Base-by-base conservation (phyloP, 2,888 invertebrate genomes). In the Hypomecis punctinalis region DNA sequence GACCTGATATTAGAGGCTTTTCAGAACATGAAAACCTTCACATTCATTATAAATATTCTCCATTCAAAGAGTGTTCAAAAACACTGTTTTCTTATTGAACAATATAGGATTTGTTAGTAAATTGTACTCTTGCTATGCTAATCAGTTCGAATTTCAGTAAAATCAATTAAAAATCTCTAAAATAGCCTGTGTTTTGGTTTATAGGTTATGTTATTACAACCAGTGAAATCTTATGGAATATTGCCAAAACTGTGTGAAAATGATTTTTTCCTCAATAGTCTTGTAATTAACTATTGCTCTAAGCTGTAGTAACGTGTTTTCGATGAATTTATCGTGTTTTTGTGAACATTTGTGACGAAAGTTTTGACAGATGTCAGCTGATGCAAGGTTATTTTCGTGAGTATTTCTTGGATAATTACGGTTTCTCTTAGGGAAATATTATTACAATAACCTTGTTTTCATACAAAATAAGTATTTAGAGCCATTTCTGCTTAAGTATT, bases 291-390 rank as follows among this genome's bases (percentile, higher is more conserved):
- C 67, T 48, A 47, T 61, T 67, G 47, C 59, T 53, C 40, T 53
- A 71, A 61, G 53, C 68, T 64, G 58, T 73, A 76, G 75, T 76
- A 54, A 73, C 76, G 86, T 77, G 78, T 78, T 82, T 81, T 74
- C 65, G 39, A 61, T 69, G 51, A 68, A 78, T 76, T 83, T 80
- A 69, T 69, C 62, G 86, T 84, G 87, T 82, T 88, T 89, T 88
- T 86, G 88, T 89, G 89, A 86, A 84, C 89, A 90, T 91, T 90
- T 91, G 91, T 90, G 91, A 82, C 70, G 76, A 88, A 86, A 88
- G 85, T 88, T 89, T 88, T 90, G 91, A 90, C 91, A 91, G 90
- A 73, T 91, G 91, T 85, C 91, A 91, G 85, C 85, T 88, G 86
- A 60, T 86, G 66, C 70, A 72, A 74, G 76, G 79, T 79, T 77